Conservation (phyloP, 2,113 vertebrate genomes). For the Cyphomyrus plagiostoma region DNA sequence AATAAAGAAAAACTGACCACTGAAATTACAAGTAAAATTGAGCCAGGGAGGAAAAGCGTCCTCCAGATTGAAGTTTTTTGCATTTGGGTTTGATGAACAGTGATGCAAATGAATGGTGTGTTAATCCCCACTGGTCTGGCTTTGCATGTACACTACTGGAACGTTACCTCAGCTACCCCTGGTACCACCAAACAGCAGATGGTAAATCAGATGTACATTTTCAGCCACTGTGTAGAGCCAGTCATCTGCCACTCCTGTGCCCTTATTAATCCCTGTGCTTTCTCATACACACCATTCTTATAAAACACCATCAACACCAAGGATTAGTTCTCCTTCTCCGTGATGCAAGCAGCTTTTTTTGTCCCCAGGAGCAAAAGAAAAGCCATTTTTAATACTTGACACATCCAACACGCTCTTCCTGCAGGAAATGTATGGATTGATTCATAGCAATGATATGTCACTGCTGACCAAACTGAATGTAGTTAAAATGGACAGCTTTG, state of each 20-base stretch:
- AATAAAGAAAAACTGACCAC: conserved; percentile 1
- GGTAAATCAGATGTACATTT: conserved; percentile 3
- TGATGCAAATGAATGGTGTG: neutral
- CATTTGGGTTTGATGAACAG: neutral
- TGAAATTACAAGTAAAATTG: neutral
- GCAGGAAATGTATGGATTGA: neutral
- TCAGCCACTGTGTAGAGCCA: neutral
- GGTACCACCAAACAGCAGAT: neutral
- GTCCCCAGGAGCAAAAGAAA: neutral
- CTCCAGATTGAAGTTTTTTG: neutral
- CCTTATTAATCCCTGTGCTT: neutral
- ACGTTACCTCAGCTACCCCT: neutral
- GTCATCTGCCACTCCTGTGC: neutral
- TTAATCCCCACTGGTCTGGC: neutral
- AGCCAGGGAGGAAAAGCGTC: no score
- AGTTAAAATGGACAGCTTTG: neutral
- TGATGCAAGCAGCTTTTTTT: neutral
- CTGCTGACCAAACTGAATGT: neutral
- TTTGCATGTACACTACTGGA: neutral
- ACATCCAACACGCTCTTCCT: neutral
- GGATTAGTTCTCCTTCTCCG: neutral
- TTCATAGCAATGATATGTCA: neutral
- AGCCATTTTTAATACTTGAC: neutral
- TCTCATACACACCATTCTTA: neutral
- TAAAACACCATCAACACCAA: neutral